These are phyloP conservation scores for Drosophila truncata DNA, from an alignment of 1,140 invertebrate species.

Conservation along the genomic window DNA sequence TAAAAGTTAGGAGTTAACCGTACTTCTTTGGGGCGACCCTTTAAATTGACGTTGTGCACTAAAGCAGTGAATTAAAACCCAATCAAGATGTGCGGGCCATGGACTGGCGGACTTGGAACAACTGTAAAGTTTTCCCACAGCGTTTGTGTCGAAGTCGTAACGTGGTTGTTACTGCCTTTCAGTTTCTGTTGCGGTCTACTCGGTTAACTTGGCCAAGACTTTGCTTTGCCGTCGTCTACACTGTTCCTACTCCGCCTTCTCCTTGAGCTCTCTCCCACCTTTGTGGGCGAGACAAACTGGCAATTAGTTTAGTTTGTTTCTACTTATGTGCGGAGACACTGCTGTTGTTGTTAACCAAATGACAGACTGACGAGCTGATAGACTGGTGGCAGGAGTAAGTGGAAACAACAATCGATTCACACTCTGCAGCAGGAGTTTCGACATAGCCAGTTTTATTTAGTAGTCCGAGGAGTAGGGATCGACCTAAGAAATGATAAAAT, in stretches of 20 bases:
- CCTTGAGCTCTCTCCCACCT: slow-evolving; percentile 15
- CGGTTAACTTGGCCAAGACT: slow-evolving; percentile 47
- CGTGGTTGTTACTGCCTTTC: slow-evolving; percentile 35
- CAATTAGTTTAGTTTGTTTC: slow-evolving; percentile 67
- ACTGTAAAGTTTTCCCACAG: slow-evolving; percentile 73
- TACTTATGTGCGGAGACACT: slow-evolving; percentile 40
- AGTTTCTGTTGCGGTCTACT: slow-evolving; percentile 44
- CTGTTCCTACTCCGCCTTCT: neutral
- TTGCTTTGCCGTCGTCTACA: slow-evolving; percentile 33
- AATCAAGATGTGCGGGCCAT: slow-evolving; percentile 59
- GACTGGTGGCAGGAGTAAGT: slow-evolving; percentile 1
- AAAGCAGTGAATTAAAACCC: slow-evolving; percentile 71
- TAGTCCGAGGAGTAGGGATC: neutral
- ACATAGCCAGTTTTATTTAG: slow-evolving; percentile 1
- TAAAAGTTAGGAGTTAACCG: slow-evolving; percentile 47
- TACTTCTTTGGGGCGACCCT: slow-evolving; percentile 31
- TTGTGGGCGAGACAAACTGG: slow-evolving; percentile 72
- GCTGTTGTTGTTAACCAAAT: slow-evolving; percentile 67
- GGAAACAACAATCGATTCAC: slow-evolving; percentile 7
- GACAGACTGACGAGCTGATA: slow-evolving; percentile 42
- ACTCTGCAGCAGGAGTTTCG: slow-evolving; percentile 24
- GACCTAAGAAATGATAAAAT: slow-evolving; percentile 7
- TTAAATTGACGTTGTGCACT: slow-evolving; percentile 56
- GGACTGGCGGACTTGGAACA: slow-evolving; percentile 24
- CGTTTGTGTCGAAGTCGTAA: slow-evolving; percentile 53